phyloP scores from a whole-genome alignment of 2,888 invertebrate genomes.

The Scotopteryx bipunctaria region DNA sequence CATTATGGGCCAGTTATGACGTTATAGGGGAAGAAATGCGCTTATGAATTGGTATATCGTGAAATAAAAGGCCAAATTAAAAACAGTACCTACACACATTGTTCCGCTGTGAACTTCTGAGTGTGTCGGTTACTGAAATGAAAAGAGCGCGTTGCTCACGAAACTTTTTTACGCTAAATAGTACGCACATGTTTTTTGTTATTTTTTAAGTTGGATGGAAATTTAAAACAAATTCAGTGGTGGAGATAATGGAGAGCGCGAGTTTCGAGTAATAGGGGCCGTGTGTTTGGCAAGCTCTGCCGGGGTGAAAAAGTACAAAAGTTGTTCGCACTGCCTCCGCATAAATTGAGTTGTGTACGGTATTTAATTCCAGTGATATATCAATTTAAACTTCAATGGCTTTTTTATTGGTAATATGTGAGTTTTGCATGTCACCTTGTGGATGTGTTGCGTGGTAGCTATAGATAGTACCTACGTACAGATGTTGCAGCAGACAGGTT shows the following conservation, averaged over 20 bases:
- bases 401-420: background rate
- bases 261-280: conserved; percentile 75
- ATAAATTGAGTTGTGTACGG: conserved; percentile 53
- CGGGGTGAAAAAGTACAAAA: conserved; percentile 77
- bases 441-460: too few relatives aligned
- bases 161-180: conserved; percentile 58
- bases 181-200: conserved; percentile 52
- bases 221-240: conserved; percentile 75
- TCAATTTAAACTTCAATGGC: conserved; percentile 32
- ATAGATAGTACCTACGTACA: too few relatives aligned
- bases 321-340: conserved; percentile 56
- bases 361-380: conserved; percentile 33
- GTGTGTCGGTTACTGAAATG: conserved; percentile 37
- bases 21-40: conserved; percentile 50
- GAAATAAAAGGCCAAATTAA: conserved; percentile 21
- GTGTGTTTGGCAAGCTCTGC: conserved; percentile 75
- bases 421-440: too few relatives aligned
- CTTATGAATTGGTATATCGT: conserved; percentile 42
- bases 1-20: conserved; percentile 70
- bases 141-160: conserved; percentile 46
- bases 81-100: conserved; percentile 35
- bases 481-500: too few relatives aligned
- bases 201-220: conserved; percentile 61
- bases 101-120: conserved; percentile 40
- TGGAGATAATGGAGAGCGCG: conserved; percentile 76